phyloP scores from a whole-genome alignment of 2,113 vertebrate genomes.

The Pimephales promelas region DNA sequence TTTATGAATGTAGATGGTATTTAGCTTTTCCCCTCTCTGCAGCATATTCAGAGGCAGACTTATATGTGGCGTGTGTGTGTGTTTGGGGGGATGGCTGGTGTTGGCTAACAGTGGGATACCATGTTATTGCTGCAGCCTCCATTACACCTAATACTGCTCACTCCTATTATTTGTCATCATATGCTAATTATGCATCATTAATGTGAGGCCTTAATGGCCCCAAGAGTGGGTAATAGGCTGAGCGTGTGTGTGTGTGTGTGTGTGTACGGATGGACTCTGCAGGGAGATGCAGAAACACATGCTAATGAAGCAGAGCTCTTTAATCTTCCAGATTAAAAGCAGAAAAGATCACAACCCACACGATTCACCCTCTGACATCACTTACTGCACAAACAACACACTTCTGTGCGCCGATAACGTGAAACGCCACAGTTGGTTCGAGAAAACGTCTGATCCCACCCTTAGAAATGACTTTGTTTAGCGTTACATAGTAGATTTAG shows the following conservation, averaged over 20 bases:
- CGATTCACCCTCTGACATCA: slow-evolving; percentile 86
- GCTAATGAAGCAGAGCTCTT: slow-evolving; percentile 80
- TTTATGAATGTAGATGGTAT: slow-evolving; percentile 70
- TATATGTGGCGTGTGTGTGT: slow-evolving; percentile 52
- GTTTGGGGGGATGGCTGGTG: slow-evolving; percentile 58
- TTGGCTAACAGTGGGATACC: slow-evolving; percentile 80
- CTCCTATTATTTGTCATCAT: slow-evolving; percentile 94
- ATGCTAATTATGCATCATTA: slow-evolving; percentile 97
- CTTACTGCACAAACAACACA: slow-evolving; percentile 82
- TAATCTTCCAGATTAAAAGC: slow-evolving; percentile 86
- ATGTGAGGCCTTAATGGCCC: slow-evolving; percentile 88
- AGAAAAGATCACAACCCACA: slow-evolving; percentile 83
- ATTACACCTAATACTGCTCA: slow-evolving; percentile 86
- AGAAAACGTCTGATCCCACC: not conserved
- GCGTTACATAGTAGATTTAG: not conserved
- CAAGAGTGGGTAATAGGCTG: slow-evolving; percentile 83
- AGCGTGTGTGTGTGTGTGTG: slow-evolving; percentile 78
- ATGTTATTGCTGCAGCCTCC: slow-evolving; percentile 92
- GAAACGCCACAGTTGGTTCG: not conserved
- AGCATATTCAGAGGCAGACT: slow-evolving; percentile 75
- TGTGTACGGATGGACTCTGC: slow-evolving; percentile 76
- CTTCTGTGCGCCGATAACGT: slow-evolving; percentile 64
- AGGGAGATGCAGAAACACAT: slow-evolving; percentile 72
- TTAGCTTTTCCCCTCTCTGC: slow-evolving; percentile 74
- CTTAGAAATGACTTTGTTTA: not conserved